phyloP scores from a whole-genome alignment of 2,888 invertebrate species.

The Azorinus chamasolen region DNA sequence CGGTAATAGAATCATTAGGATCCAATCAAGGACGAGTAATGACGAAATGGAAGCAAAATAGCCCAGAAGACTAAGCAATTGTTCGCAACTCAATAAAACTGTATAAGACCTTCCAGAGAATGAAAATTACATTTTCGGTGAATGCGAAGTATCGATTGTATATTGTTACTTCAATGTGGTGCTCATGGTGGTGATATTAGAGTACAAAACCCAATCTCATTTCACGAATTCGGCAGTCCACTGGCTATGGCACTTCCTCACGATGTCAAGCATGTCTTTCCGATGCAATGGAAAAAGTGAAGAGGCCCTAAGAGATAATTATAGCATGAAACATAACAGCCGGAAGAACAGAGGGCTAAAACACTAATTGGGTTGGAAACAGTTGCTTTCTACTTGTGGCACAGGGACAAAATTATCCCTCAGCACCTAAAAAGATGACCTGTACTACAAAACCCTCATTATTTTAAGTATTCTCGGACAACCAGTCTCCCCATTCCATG shows the following conservation, averaged over 20 bases:
- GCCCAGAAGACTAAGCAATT: conserved; percentile 26
- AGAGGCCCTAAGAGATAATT: conserved; percentile 5
- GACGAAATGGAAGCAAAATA: conserved; percentile 43
- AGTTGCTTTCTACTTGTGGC: not conserved
- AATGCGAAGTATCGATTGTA: no score
- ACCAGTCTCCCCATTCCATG: no score
- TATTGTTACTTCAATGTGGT: no score
- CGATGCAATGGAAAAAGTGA: not conserved
- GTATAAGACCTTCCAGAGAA: no score
- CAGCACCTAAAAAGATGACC: no score
- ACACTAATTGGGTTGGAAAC: conserved; percentile 32
- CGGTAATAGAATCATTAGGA: conserved; percentile 29
- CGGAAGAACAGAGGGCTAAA: conserved; percentile 4
- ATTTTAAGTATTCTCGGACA: no score
- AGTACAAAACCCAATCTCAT: no score
- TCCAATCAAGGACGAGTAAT: conserved; percentile 40
- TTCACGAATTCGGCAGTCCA: no score
- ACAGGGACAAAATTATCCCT: no score
- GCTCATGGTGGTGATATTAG: no score
- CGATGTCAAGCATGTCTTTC: conserved; percentile 4
- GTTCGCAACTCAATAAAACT: conserved; percentile 21
- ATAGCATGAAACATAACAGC: not conserved
- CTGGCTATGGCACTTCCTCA: not conserved
- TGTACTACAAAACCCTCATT: no score
- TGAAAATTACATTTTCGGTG: no score